Conservation (phyloP, 2,113 vertebrate species). For the Genyomyrus donnyi region DNA sequence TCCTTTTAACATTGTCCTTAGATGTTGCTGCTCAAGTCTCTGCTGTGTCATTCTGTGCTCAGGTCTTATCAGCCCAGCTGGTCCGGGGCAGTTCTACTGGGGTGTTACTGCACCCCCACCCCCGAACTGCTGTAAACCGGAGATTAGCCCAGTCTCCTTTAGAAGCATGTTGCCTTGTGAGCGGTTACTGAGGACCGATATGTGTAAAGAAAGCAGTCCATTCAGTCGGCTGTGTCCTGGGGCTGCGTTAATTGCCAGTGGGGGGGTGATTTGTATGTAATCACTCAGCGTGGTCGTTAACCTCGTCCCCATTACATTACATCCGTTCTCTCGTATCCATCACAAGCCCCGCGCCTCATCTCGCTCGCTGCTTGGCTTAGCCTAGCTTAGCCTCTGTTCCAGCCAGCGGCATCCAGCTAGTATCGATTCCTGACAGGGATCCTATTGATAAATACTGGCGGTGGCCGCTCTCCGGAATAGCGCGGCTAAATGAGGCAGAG, state of each 20-base stretch:
- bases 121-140: background rate
- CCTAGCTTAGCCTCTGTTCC: background rate
- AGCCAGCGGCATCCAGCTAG: conserved; percentile 11
- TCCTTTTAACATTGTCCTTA: background rate
- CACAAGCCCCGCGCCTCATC: background rate
- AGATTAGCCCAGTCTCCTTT: background rate
- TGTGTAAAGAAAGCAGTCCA: background rate
- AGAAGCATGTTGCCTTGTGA: background rate
- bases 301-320: background rate
- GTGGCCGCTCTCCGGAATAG: conserved; percentile 46
- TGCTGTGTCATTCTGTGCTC: background rate
- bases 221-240: background rate
- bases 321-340: background rate
- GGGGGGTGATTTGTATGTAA: background rate
- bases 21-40: background rate
- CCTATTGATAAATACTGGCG: conserved; percentile 55
- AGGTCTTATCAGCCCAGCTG: background rate
- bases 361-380: background rate
- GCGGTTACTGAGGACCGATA: background rate
- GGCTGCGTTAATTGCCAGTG: background rate
- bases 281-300: background rate
- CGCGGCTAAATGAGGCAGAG: conserved; percentile 62
- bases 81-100: background rate
- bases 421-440: conserved; percentile 49
- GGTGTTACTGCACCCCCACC: background rate